Evolutionary conservation across 2,888 invertebrate species (phyloP).

Genomic region (Nineta flava): DNA sequence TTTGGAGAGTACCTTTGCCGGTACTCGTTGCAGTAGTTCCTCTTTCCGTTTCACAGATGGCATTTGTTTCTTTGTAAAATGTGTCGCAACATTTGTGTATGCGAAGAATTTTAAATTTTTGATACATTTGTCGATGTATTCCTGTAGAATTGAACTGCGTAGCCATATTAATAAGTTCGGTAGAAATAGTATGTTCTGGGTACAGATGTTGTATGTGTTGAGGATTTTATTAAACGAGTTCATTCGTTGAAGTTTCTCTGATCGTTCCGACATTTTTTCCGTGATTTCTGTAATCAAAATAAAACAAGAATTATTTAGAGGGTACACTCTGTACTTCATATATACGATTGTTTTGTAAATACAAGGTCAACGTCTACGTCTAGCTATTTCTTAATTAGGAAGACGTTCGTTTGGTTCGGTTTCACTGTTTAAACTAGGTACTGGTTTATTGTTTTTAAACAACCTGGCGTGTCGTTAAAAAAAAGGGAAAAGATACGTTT

Average conservation of each 20-base stretch:
- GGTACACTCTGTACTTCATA: too few relatives aligned
- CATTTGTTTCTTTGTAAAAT: not conserved
- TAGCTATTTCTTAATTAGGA: too few relatives aligned
- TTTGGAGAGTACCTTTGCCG: not conserved
- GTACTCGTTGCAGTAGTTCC: not conserved
- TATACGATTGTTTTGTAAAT: too few relatives aligned
- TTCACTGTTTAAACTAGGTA: too few relatives aligned
- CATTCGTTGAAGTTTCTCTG: not conserved
- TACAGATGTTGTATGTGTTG: not conserved
- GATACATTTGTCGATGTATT: conserved; percentile 1
- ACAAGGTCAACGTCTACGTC: too few relatives aligned
- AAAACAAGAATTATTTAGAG: too few relatives aligned
- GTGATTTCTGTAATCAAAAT: not conserved
- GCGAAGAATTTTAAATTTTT: not conserved
- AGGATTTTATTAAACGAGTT: conserved; percentile 2
- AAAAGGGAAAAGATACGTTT: too few relatives aligned
- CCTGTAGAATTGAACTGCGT: not conserved
- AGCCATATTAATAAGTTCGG: conserved; percentile 3
- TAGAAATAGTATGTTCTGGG: conserved; percentile 1
- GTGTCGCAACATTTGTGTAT: not conserved
- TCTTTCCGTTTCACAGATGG: not conserved
- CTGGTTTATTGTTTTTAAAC: too few relatives aligned
- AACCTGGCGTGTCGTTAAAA: too few relatives aligned
- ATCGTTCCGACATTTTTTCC: not conserved
- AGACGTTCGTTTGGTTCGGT: too few relatives aligned